Conservation (phyloP, 53 echinoderm and acorn worm genomes). For the Holothuria scabra region DNA sequence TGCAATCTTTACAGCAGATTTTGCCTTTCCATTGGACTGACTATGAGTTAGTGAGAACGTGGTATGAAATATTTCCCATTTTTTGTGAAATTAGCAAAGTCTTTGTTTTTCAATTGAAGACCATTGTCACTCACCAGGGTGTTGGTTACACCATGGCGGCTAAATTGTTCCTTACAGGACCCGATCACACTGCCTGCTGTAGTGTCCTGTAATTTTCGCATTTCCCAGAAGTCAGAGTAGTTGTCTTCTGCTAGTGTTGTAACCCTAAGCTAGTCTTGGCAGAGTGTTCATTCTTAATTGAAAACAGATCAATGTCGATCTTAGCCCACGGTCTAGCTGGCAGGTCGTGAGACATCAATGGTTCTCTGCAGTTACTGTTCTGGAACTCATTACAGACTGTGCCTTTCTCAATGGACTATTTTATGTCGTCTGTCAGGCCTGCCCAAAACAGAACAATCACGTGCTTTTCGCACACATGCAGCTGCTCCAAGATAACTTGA, state of each 20-base stretch:
- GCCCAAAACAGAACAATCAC: background rate
- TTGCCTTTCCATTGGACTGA: conserved; percentile 69
- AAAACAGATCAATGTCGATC: too few relatives aligned
- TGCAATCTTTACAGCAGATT: too few relatives aligned
- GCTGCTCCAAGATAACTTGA: background rate
- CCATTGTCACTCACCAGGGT: conserved; percentile 39
- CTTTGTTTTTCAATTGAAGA: background rate
- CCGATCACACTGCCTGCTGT: conserved; percentile 35
- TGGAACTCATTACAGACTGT: background rate
- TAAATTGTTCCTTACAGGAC: background rate
- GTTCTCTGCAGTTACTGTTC: background rate
- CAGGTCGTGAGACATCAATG: background rate
- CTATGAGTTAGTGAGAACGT: conserved; percentile 62
- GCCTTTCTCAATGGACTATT: background rate
- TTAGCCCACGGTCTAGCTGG: background rate
- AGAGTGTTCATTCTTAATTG: too few relatives aligned
- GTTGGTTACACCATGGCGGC: background rate
- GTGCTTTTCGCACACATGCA: background rate
- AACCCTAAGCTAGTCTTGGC: too few relatives aligned
- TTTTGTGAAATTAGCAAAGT: conserved; percentile 14
- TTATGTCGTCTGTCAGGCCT: background rate
- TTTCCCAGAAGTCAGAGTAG: conserved; percentile 62
- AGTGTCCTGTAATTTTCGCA: conserved; percentile 52
- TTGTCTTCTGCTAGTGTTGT: background rate
- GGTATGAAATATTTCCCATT: conserved; percentile 50